phyloP scores from a whole-genome alignment of 2,888 invertebrate species.

The Melangyna quadrimaculata region DNA sequence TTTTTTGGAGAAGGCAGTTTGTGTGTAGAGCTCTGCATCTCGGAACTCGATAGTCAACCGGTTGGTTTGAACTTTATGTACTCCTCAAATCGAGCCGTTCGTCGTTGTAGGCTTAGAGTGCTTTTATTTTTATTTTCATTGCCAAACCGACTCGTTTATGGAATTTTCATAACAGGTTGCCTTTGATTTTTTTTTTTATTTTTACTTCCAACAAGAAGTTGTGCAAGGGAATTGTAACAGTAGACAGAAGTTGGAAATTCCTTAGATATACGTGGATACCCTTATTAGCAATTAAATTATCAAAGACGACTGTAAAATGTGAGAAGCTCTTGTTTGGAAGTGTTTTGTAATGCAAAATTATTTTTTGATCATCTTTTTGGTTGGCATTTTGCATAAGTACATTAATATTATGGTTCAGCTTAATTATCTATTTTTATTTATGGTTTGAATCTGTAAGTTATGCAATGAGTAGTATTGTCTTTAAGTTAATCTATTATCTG shows the following conservation, averaged over 20 bases:
- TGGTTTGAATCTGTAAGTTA: background rate
- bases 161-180: slow-evolving; percentile 71
- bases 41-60: slow-evolving; percentile 44
- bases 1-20: slow-evolving; percentile 47
- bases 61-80: slow-evolving; percentile 67
- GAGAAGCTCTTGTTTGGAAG: background rate
- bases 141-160: slow-evolving; percentile 67
- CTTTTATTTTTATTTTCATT: slow-evolving; percentile 59
- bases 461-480: background rate
- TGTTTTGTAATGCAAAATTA: slow-evolving; percentile 15
- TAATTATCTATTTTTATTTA: background rate
- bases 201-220: slow-evolving; percentile 37
- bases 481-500: background rate
- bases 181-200: slow-evolving; percentile 27
- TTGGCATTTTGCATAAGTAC: background rate
- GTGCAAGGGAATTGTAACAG: slow-evolving; percentile 39
- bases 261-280: slow-evolving; percentile 41
- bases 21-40: slow-evolving; percentile 8
- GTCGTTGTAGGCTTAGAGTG: slow-evolving; percentile 37
- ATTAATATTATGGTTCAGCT: background rate
- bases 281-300: slow-evolving; percentile 48
- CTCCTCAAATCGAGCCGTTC: slow-evolving; percentile 4
- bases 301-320: background rate
- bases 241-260: slow-evolving; percentile 41
- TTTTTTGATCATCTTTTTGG: background rate